Conservation (phyloP, 2,888 invertebrate species). For the Fissipunctia ypsillon region DNA sequence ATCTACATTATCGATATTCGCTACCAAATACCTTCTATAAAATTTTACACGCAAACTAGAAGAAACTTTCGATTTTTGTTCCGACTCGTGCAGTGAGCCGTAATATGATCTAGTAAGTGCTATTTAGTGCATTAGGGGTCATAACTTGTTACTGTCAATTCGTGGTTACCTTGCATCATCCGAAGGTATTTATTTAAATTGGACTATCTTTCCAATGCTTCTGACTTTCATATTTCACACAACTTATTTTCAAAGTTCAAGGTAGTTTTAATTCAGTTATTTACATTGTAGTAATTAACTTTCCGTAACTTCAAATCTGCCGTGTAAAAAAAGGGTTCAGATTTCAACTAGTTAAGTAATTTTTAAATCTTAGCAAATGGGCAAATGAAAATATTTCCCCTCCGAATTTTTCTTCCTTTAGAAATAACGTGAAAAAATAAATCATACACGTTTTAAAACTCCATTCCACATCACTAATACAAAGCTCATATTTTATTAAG, state of each 20-base stretch:
- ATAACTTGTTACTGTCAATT: slow-evolving; percentile 46
- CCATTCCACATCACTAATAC: not conserved
- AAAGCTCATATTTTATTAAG: not conserved
- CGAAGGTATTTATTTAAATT: slow-evolving; percentile 26
- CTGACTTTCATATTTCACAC: slow-evolving; percentile 7
- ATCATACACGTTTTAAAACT: not conserved
- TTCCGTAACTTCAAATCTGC: slow-evolving; percentile 6
- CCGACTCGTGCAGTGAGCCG: slow-evolving; percentile 4
- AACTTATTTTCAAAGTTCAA: not conserved
- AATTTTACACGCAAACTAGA: slow-evolving; percentile 8
- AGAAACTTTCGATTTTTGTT: slow-evolving; percentile 13
- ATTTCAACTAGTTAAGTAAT: not conserved
- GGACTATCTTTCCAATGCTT: slow-evolving; percentile 30
- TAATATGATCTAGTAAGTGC: slow-evolving; percentile 18
- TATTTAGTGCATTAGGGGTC: slow-evolving; percentile 35
- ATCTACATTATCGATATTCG: not conserved
- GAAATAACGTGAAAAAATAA: not conserved
- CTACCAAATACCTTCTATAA: slow-evolving; percentile 6
- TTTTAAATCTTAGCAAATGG: not conserved
- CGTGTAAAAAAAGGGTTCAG: not conserved
- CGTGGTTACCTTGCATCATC: slow-evolving; percentile 33
- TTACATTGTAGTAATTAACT: not conserved
- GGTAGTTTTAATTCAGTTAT: not conserved
- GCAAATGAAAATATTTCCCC: not conserved
- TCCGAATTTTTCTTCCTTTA: not conserved